These are phyloP conservation scores for Andrena flavipes DNA, from an alignment of 2,888 invertebrate genomes.

Conservation along the genomic window DNA sequence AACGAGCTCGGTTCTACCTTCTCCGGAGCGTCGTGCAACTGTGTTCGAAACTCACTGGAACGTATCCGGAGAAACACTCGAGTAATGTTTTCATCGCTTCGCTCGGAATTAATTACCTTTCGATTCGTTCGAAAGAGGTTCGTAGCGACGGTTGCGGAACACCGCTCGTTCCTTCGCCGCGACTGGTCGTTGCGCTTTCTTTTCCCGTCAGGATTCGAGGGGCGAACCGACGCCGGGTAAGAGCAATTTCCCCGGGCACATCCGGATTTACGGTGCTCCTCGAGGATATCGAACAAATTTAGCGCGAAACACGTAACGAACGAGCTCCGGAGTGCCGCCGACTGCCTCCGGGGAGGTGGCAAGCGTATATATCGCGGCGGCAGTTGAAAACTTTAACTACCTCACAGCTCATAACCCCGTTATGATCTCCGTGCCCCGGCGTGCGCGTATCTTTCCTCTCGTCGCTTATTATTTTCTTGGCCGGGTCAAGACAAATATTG, in stretches of 20 bases:
- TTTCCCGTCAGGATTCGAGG: conserved; percentile 40
- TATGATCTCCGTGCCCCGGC: conserved; percentile 75
- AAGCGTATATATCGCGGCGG: conserved; percentile 53
- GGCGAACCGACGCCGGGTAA: conserved; percentile 59
- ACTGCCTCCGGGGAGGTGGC: conserved; percentile 29
- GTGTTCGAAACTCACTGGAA: neutral
- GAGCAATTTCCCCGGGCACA: conserved; percentile 69
- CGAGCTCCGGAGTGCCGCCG: conserved; percentile 60
- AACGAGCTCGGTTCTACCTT: neutral
- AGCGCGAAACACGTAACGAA: conserved; percentile 80
- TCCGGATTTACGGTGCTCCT: conserved; percentile 66
- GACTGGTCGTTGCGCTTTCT: conserved; percentile 23
- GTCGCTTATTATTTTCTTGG: conserved; percentile 81
- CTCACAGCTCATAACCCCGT: conserved; percentile 83
- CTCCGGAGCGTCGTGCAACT: neutral
- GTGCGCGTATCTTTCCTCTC: conserved; percentile 64
- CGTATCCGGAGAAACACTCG: neutral
- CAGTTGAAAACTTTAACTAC: conserved; percentile 82
- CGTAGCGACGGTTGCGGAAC: conserved; percentile 17
- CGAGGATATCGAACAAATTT: conserved; percentile 77
- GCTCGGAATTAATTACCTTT: conserved; percentile 40
- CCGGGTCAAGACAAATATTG: conserved; percentile 80
- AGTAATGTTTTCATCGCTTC: neutral
- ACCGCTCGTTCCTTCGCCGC: conserved; percentile 27
- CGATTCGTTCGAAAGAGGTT: conserved; percentile 28